A percentile compares a stretch with the other conserved stretches of the same genome.
Conservation (phyloP, 2,113 vertebrate species). For the Vombatus ursinus region DNA sequence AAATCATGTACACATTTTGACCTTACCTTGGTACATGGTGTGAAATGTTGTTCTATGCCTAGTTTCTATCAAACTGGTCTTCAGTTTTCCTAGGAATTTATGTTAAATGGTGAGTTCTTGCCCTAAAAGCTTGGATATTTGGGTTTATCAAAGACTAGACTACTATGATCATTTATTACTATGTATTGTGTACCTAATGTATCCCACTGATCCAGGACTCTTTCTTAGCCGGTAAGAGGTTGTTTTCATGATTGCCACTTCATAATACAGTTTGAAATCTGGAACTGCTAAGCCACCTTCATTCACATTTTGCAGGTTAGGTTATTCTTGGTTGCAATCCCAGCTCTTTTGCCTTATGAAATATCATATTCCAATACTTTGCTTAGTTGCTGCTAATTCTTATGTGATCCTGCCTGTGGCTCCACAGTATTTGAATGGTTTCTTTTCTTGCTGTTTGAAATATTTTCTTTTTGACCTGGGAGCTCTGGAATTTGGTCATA, state of each 20-base stretch:
- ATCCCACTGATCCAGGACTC: not conserved
- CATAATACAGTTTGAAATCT: not conserved
- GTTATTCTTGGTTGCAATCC: not conserved
- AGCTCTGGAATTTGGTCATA: not conserved
- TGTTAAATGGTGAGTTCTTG: not conserved
- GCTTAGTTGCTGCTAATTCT: not conserved
- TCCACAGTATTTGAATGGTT: not conserved
- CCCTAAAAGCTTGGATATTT: not conserved
- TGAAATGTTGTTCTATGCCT: not conserved
- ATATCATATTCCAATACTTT: not conserved
- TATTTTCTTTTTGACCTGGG: not conserved
- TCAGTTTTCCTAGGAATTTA: not conserved
- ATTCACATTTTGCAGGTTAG: not conserved
- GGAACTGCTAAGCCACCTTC: not conserved
- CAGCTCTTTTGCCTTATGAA: not conserved
- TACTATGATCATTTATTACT: not conserved
- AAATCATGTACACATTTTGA: not conserved
- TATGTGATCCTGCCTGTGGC: not conserved
- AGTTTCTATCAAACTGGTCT: not conserved
- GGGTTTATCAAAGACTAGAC: not conserved
- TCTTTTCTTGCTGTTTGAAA: not conserved
- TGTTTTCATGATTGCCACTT: not conserved
- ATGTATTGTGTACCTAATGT: not conserved
- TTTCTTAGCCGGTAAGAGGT: not conserved
- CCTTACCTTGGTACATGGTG: not conserved